Percentiles rank a stretch among this genome's conserved stretches.
Conservation (phyloP, 1,140 invertebrate genomes). For the Drosophila yakuba region DNA sequence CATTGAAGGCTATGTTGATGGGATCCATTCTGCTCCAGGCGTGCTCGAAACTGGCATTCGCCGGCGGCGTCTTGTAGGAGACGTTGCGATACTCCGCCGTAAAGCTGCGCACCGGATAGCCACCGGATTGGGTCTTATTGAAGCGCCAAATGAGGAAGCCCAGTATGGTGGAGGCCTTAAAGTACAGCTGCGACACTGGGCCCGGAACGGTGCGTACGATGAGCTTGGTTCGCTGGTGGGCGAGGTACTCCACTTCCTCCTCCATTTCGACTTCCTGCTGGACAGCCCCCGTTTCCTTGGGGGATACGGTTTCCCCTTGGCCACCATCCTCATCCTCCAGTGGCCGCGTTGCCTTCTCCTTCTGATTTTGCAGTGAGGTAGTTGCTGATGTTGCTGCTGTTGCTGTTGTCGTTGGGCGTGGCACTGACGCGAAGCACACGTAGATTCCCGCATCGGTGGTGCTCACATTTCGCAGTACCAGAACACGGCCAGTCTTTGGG, state of each 20-base stretch:
- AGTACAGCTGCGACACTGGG: slow-evolving; percentile 76
- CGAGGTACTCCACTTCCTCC: slow-evolving; percentile 65
- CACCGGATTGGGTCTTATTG: slow-evolving; percentile 78
- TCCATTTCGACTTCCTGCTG: slow-evolving; percentile 4
- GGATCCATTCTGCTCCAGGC: slow-evolving; percentile 81
- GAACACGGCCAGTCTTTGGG: slow-evolving; percentile 70
- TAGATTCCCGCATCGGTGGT: slow-evolving; percentile 75
- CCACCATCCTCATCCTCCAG: not conserved
- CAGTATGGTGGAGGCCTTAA: slow-evolving; percentile 82
- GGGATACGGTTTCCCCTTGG: not conserved
- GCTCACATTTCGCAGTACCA: slow-evolving; percentile 76
- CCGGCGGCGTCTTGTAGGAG: slow-evolving; percentile 58
- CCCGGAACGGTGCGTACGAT: slow-evolving; percentile 79
- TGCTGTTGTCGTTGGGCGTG: slow-evolving; percentile 33
- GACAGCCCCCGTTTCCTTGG: not conserved
- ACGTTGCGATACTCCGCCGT: slow-evolving; percentile 81
- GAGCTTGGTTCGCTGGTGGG: slow-evolving; percentile 65
- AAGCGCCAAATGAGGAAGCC: slow-evolving; percentile 84
- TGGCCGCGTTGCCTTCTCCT: not conserved
- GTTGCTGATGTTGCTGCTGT: slow-evolving; percentile 43
- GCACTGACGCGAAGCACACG: slow-evolving; percentile 75
- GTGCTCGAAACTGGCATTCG: slow-evolving; percentile 72
- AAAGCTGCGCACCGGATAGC: slow-evolving; percentile 83
- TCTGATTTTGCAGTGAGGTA: slow-evolving; percentile 44
- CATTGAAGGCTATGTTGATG: slow-evolving; percentile 82